Conservation (phyloP, 2,888 invertebrate species). For the Cistogaster globosa region DNA sequence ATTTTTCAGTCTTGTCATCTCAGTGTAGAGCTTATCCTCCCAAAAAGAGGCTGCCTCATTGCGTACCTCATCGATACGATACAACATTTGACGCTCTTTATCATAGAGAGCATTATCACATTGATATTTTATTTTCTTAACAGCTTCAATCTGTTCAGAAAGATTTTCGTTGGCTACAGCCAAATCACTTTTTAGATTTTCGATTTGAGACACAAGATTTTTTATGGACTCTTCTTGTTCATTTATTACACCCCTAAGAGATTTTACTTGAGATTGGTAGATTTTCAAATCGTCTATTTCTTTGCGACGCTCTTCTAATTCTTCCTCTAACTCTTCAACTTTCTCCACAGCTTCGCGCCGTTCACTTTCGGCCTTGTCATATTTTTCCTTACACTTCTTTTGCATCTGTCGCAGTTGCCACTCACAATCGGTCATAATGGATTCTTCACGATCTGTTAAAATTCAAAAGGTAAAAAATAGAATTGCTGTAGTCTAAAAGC, state of each 20-base stretch:
- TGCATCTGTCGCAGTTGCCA: conserved; percentile 92
- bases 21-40: conserved; percentile 86
- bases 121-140: conserved; percentile 82
- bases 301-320: conserved; percentile 77
- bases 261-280: conserved; percentile 85
- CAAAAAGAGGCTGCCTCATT: conserved; percentile 85
- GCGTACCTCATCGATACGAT: conserved; percentile 84
- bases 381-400: conserved; percentile 86
- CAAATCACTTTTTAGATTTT: conserved; percentile 84
- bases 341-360: conserved; percentile 84
- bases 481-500: neutral
- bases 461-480: neutral
- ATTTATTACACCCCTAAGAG: conserved; percentile 84
- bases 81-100: conserved; percentile 83
- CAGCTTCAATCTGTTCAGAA: conserved; percentile 83
- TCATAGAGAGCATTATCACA: conserved; percentile 83
- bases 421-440: conserved; percentile 91
- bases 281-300: conserved; percentile 84
- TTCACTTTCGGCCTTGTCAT: conserved; percentile 86
- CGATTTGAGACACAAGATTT: conserved; percentile 84
- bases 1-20: conserved; percentile 86
- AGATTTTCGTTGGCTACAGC: conserved; percentile 84
- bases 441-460: conserved; percentile 87
- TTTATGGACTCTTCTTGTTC: conserved; percentile 85
- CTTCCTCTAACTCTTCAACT: conserved; percentile 75